phyloP scores from a whole-genome alignment of 2,888 invertebrate genomes.

The Clunio marinus region DNA sequence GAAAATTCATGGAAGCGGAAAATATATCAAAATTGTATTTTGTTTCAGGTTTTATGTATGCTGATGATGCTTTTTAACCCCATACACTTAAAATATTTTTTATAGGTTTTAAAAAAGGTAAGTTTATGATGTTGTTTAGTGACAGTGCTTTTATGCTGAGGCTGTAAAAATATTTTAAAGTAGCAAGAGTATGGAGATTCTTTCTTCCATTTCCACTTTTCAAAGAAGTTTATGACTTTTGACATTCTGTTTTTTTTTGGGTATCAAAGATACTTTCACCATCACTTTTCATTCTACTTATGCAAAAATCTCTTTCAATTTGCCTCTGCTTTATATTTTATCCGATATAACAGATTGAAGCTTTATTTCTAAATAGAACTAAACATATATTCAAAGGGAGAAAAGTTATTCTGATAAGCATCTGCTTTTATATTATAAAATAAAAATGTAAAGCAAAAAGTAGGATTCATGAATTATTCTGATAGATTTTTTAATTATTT shows the following conservation, averaged over 20 bases:
- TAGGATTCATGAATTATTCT: too few species aligned
- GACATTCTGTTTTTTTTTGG: neutral
- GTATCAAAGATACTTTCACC: conserved; percentile 7
- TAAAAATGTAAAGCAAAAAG: neutral
- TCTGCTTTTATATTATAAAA: too few species aligned
- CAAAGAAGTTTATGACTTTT: neutral
- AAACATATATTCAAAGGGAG: neutral
- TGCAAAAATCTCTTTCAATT: conserved; percentile 29
- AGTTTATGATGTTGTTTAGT: conserved; percentile 37
- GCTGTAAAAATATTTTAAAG: conserved; percentile 21
- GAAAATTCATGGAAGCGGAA: too few species aligned
- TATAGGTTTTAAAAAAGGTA: conserved; percentile 34
- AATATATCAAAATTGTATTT: neutral
- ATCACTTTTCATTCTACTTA: neutral
- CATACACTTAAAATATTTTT: neutral
- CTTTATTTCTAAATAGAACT: neutral
- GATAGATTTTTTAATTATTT: too few species aligned
- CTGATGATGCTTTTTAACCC: neutral
- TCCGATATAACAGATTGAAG: neutral
- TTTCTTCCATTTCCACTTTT: neutral
- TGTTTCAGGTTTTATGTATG: conserved; percentile 2
- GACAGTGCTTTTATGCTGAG: conserved; percentile 35
- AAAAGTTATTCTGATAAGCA: neutral
- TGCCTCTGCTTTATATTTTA: conserved; percentile 11
- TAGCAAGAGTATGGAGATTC: neutral